Evolutionary conservation across 2,888 invertebrate genomes (phyloP).

Genomic region (Opisthograptis luteolata): DNA sequence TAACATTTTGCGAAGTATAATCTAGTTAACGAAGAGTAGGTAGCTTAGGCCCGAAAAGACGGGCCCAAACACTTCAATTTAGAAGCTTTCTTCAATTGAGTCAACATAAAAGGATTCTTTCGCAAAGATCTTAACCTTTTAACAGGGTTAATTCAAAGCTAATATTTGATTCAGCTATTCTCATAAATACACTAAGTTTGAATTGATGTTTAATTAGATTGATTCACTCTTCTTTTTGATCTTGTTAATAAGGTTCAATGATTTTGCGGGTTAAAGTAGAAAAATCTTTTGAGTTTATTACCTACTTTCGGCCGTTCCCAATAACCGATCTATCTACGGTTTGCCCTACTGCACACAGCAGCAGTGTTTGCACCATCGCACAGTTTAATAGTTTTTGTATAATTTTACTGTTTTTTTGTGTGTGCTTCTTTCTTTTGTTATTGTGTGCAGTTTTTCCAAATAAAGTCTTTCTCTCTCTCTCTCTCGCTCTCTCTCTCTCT

Average conservation of each 20-base stretch:
- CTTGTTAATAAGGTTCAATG: neutral
- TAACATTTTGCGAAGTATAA: neutral
- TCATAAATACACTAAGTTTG: conserved; percentile 2
- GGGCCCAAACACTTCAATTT: conserved; percentile 12
- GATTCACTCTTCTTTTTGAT: conserved; percentile 1
- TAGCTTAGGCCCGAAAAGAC: conserved; percentile 10
- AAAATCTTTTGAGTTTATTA: neutral
- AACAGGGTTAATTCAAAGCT: conserved; percentile 11
- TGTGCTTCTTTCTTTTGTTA: too few relatives aligned
- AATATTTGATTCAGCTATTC: conserved; percentile 17
- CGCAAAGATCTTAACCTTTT: conserved; percentile 16
- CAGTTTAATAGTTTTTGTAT: too few relatives aligned
- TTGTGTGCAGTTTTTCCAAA: too few relatives aligned
- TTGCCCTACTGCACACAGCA: too few relatives aligned
- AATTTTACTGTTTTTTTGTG: too few relatives aligned
- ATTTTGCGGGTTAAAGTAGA: neutral
- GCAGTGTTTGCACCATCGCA: too few relatives aligned
- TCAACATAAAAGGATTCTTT: conserved; percentile 19
- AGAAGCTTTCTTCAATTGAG: conserved; percentile 11
- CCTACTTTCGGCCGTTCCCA: neutral
- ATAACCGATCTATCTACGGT: too few relatives aligned
- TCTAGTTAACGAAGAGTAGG: conserved; percentile 2
- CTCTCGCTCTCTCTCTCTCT: too few relatives aligned
- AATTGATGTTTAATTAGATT: conserved; percentile 4
- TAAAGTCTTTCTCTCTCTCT: too few relatives aligned